phyloP scores from a whole-genome alignment of 2,113 vertebrate genomes.

The Centropus bengalensis region DNA sequence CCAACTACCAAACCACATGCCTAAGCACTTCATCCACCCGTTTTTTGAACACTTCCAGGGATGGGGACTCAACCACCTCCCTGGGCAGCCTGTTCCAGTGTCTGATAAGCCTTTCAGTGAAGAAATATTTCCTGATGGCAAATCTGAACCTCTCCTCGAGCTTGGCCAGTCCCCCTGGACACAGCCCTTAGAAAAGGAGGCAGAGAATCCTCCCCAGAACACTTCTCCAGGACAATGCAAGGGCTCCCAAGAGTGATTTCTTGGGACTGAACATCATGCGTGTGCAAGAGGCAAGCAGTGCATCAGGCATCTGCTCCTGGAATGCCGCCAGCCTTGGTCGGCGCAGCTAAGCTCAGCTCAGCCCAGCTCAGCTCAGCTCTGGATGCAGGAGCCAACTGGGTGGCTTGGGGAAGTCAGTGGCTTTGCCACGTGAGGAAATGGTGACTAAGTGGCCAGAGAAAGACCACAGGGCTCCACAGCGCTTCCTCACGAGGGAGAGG shows the following conservation, averaged over 20 bases:
- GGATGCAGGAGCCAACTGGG: rapidly evolving
- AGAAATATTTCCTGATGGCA: too few species aligned
- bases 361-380: background rate
- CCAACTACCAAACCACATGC: too few species aligned
- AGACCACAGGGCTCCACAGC: background rate
- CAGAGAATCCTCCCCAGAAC: background rate
- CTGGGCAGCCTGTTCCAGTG: too few species aligned
- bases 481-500: background rate
- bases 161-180: background rate
- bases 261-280: rapidly evolving
- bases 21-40: too few species aligned
- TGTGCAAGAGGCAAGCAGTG: background rate
- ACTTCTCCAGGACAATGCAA: background rate
- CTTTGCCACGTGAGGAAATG: background rate
- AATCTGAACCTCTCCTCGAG: too few species aligned
- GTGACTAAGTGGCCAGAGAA: background rate
- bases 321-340: background rate
- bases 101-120: too few species aligned
- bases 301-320: background rate
- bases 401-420: rapidly evolving
- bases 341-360: background rate
- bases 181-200: background rate
- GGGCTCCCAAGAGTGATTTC: background rate
- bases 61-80: too few species aligned
- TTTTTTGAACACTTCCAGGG: too few species aligned